Evolutionary conservation across 2,113 vertebrate species (phyloP), one percentile per base, ranked within the genome.

Genomic region (Spermophilus dauricus): DNA sequence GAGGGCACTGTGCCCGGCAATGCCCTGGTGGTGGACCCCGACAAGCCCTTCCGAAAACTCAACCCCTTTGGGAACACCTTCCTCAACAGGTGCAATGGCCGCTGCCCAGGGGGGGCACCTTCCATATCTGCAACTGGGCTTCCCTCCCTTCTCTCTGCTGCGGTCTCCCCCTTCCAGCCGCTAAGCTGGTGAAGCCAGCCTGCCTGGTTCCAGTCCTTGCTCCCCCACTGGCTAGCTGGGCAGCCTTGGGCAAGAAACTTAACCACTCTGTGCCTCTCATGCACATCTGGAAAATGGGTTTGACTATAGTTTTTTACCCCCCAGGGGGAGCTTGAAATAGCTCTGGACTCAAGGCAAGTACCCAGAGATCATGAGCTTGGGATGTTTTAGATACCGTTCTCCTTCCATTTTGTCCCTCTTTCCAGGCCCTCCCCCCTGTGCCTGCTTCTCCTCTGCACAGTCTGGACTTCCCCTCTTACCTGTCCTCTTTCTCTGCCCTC

Each of bases 41-140:
- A 99, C 56, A 99, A 99, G 95, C 99, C 99, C 16, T 99, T 99
- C 98, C 99, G 99, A 1, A 99, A 99, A 76, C 99, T 99, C 91
- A 99, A 99, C 95, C 99, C 99, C 1, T 99, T 99, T 0, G 99
- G 99, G 72, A 99, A 99, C 96, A 99, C 99, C 16, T 99, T 99
- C 97, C 99, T 99, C 26, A 99, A 99, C 98, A 99, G 99, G 99
- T 99, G 45, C 3, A 81, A 63, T 1, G 0, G 26, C n/a, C 2
- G 5, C 12, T 16, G 37, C 32, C 34, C 0, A 0, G 48, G 12
- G 12, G 67, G 32, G 3, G 20, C 28, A 3, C 39, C 77, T 28
- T 22, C 45, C 12, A 5, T 11, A 2, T 8, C 56, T n/a, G 28
- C 80, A 26, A 67, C 30, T 97, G 42, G 20, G 20, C 20, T 58